Evolutionary conservation across 2,113 vertebrate species (phyloP).

Genomic region (Peromyscus leucopus): DNA sequence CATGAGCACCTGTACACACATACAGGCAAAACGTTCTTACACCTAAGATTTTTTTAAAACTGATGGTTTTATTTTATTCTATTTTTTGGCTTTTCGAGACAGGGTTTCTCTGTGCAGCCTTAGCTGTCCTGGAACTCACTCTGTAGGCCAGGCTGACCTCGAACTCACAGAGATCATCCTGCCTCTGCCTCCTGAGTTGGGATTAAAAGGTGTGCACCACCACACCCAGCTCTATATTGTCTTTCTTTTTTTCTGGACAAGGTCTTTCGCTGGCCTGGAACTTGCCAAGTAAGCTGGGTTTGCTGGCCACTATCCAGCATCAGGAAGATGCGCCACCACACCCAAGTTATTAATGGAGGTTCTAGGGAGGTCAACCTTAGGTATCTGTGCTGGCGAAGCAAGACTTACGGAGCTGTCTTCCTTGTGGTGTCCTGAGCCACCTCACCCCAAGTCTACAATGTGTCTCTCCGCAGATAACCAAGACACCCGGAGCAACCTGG

Average conservation of each 20-base stretch:
- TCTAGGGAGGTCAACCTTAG: not conserved
- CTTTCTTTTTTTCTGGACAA: not conserved
- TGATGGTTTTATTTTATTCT: not conserved
- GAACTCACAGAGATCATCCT: not conserved
- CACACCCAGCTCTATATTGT: not conserved
- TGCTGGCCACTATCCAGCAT: not conserved
- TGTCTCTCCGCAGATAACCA: constrained; percentile 92
- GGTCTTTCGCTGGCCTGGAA: not conserved
- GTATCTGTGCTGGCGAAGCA: not conserved
- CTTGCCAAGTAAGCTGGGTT: not conserved
- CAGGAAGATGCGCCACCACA: not conserved
- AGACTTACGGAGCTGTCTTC: not conserved
- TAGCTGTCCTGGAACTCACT: not conserved
- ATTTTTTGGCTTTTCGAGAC: not conserved
- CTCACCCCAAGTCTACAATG: not conserved
- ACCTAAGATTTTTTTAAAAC: not conserved
- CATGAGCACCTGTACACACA: not conserved
- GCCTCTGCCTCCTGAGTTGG: not conserved
- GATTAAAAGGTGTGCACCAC: not conserved
- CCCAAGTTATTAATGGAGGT: not conserved
- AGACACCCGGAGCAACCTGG: constrained; percentile 94
- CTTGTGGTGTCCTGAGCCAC: not conserved
- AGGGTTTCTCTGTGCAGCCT: not conserved
- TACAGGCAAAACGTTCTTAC: not conserved
- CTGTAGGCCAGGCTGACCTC: not conserved